Percentiles rank a stretch among this genome's conserved stretches.
These are phyloP conservation scores for Drosophila virilis DNA, from an alignment of 1,140 invertebrate species.

Conservation along the genomic window DNA sequence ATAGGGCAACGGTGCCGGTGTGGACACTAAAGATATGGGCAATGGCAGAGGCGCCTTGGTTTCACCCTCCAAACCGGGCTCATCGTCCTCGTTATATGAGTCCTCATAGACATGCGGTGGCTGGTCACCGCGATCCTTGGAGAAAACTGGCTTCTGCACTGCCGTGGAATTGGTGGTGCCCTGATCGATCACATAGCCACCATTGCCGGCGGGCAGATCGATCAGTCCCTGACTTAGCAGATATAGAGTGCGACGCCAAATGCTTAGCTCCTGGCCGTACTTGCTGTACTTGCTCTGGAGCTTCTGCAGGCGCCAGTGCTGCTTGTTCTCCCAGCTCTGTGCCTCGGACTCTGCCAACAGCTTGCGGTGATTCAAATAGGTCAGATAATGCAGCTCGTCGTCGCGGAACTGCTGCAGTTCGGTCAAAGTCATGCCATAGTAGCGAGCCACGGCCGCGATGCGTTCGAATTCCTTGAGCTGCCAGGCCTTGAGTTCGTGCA, in stretches of 20 bases:
- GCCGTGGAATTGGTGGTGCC: slow-evolving; percentile 69
- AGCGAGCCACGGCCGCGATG: slow-evolving; percentile 58
- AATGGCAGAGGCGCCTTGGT: slow-evolving; percentile 29
- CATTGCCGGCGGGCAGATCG: slow-evolving; percentile 48
- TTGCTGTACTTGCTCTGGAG: slow-evolving; percentile 58
- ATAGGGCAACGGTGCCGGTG: slow-evolving; percentile 53
- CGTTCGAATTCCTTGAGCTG: slow-evolving; percentile 70
- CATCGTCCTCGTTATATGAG: slow-evolving; percentile 53
- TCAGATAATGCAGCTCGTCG: slow-evolving; percentile 64
- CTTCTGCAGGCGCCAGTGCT: slow-evolving; percentile 49
- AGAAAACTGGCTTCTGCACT: slow-evolving; percentile 57
- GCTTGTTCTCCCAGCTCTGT: slow-evolving; percentile 50
- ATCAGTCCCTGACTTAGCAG: slow-evolving; percentile 71
- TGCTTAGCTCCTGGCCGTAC: slow-evolving; percentile 52
- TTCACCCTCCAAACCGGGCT: slow-evolving; percentile 73
- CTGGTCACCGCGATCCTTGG: slow-evolving; percentile 80
- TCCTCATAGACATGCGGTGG: slow-evolving; percentile 76
- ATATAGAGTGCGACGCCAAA: slow-evolving; percentile 71
- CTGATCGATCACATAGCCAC: slow-evolving; percentile 51
- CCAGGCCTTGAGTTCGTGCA: slow-evolving; percentile 71
- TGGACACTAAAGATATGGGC: slow-evolving; percentile 30
- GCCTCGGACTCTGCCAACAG: slow-evolving; percentile 42
- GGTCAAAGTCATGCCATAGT: slow-evolving; percentile 64
- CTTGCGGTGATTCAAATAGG: slow-evolving; percentile 66
- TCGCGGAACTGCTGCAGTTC: slow-evolving; percentile 78